phyloP scores from a whole-genome alignment of 2,797 vertebrate species.

The Atherinosoma microstoma region DNA sequence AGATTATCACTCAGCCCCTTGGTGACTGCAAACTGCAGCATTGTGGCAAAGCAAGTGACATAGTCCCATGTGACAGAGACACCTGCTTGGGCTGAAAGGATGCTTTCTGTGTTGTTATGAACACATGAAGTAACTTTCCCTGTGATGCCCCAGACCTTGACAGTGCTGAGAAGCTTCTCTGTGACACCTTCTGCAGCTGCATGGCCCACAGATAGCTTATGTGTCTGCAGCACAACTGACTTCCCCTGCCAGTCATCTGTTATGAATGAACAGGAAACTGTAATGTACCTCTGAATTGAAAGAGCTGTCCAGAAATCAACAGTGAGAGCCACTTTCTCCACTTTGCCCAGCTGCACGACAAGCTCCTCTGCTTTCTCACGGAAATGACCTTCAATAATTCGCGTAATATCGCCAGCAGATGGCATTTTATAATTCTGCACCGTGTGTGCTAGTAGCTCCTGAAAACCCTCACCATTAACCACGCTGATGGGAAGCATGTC shows the following conservation, averaged over 20 bases:
- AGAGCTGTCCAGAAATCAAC: constrained; percentile 70
- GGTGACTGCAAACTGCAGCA: constrained; percentile 52
- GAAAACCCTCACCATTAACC: constrained; percentile 62
- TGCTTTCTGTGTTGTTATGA: constrained; percentile 49
- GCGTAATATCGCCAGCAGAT: constrained; percentile 45
- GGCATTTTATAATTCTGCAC: constrained; percentile 67
- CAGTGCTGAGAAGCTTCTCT: constrained; percentile 48
- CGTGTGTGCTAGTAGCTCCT: constrained; percentile 57
- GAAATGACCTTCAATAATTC: constrained; percentile 60
- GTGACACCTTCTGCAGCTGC: constrained; percentile 11
- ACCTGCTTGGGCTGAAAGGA: background rate
- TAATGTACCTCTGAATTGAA: constrained; percentile 68
- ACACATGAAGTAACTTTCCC: constrained; percentile 67
- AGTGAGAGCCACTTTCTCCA: constrained; percentile 69
- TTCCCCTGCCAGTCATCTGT: constrained; percentile 73
- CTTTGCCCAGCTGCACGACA: constrained; percentile 43
- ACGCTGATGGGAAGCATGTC: constrained; percentile 70
- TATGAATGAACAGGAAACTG: constrained; percentile 75
- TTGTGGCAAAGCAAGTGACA: constrained; percentile 64
- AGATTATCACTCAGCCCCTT: constrained; percentile 71
- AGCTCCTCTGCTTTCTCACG: constrained; percentile 66
- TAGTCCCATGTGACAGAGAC: constrained; percentile 53
- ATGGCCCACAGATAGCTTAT: constrained; percentile 52
- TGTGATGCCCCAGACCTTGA: constrained; percentile 55
- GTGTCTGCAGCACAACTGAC: constrained; percentile 71